Percentiles rank a stretch among this genome's conserved stretches.
Conservation (phyloP, 2,797 vertebrate genomes). For the Tinamus major region DNA sequence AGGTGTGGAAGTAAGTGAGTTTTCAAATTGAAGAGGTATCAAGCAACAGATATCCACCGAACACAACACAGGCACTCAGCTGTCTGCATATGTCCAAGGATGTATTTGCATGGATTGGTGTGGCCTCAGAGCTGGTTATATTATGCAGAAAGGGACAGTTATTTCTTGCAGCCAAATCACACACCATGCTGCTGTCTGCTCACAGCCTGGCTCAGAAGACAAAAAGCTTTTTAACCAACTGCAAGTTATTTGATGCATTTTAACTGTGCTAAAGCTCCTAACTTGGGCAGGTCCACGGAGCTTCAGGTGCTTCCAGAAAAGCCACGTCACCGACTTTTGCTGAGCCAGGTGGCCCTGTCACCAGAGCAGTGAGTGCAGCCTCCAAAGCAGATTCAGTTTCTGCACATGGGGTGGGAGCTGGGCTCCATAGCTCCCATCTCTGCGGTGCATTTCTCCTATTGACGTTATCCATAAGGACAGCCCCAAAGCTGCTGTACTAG, state of each 20-base stretch:
- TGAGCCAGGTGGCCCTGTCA: background rate
- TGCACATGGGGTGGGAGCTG: background rate
- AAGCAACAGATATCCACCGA: background rate
- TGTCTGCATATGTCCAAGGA: background rate
- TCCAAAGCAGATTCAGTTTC: background rate
- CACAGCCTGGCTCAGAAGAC: background rate
- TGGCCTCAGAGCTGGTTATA: no score
- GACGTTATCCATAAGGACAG: background rate
- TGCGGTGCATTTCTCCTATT: background rate
- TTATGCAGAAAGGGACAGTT: background rate
- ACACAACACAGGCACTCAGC: background rate
- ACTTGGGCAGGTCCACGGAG: rapidly evolving
- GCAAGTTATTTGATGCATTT: background rate
- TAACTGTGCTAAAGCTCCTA: rapidly evolving
- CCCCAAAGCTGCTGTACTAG: background rate
- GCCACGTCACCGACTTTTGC: background rate
- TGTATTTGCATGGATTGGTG: background rate
- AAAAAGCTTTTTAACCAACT: background rate
- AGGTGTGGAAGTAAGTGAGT: rapidly evolving
- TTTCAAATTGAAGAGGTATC: background rate
- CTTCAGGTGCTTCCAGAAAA: background rate
- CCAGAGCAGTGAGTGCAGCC: background rate
- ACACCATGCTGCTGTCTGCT: background rate
- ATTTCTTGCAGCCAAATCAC: background rate
- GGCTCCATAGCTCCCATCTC: background rate